These are phyloP conservation scores for Drosophila incognita DNA, from an alignment of 2,888 invertebrate species.

Conservation along the genomic window DNA sequence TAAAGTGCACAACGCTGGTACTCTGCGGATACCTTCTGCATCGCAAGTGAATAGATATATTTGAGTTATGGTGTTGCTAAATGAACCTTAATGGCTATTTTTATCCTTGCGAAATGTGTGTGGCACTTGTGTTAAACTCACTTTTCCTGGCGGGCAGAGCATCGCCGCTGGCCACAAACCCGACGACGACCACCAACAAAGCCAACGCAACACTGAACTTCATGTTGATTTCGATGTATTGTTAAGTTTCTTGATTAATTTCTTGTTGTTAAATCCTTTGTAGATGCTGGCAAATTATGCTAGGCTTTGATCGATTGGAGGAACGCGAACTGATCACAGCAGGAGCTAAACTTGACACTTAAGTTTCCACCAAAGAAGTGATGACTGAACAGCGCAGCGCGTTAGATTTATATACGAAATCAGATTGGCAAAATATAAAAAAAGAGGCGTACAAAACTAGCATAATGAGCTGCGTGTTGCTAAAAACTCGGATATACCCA, in stretches of 20 bases:
- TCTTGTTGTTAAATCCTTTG: constrained; percentile 48
- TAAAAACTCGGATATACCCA: constrained; percentile 76
- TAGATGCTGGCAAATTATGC: constrained; percentile 14
- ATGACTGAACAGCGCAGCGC: constrained; percentile 80
- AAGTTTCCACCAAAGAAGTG: constrained; percentile 85
- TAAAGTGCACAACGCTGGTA: not conserved
- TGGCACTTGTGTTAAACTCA: constrained; percentile 60
- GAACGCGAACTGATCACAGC: constrained; percentile 77
- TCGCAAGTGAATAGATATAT: not conserved
- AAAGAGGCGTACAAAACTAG: constrained; percentile 53
- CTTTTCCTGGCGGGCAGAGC: constrained; percentile 82
- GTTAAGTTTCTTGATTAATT: constrained; percentile 9
- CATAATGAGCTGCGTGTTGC: constrained; percentile 63
- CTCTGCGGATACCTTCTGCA: not conserved
- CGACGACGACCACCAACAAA: constrained; percentile 77
- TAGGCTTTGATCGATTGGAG: constrained; percentile 27
- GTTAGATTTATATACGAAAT: constrained; percentile 85
- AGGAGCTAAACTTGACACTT: constrained; percentile 85
- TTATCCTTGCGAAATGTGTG: constrained; percentile 11
- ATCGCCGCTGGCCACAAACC: constrained; percentile 74
- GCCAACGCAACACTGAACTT: constrained; percentile 77
- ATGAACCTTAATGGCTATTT: not conserved
- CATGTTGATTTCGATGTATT: constrained; percentile 59
- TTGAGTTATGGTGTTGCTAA: not conserved
- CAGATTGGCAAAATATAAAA: constrained; percentile 62